Evolutionary conservation across 2,113 vertebrate genomes (phyloP).

Genomic region (Pomatostomus ruficeps): DNA sequence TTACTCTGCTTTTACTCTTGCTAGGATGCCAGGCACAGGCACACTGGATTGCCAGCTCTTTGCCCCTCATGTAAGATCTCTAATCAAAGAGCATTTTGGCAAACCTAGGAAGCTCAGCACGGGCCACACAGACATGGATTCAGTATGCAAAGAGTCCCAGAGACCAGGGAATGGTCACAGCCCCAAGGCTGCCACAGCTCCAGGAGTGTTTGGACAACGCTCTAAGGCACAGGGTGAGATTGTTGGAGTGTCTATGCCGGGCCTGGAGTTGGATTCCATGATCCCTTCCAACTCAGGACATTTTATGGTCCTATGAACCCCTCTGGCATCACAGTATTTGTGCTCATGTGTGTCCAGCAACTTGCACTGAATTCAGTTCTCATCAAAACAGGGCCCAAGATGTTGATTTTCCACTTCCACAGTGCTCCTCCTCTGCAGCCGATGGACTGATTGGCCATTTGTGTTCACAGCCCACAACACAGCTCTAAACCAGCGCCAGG

Average conservation of each 20-base stretch:
- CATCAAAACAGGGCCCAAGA: not conserved
- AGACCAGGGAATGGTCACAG: not conserved
- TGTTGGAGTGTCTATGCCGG: not conserved
- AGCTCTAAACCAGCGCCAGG: not conserved
- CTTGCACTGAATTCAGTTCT: not conserved
- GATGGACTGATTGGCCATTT: not conserved
- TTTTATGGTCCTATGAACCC: not conserved
- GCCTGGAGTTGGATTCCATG: not conserved
- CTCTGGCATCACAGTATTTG: not conserved
- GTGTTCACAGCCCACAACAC: not conserved
- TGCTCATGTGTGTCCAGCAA: not conserved
- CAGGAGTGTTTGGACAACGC: not conserved
- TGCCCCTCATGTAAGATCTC: not conserved
- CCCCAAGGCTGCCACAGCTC: not conserved
- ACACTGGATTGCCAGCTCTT: accelerated
- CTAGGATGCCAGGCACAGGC: not conserved
- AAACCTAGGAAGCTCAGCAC: not conserved
- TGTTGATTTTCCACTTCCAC: not conserved
- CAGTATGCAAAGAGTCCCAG: not conserved
- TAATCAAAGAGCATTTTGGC: not conserved
- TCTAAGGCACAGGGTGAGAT: not conserved
- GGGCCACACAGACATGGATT: accelerated
- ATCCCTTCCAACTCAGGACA: not conserved
- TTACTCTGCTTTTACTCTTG: not conserved
- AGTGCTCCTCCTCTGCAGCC: not conserved